Base-by-base conservation (phyloP, 1,140 invertebrate genomes). In the Octopus bimaculoides region DNA sequence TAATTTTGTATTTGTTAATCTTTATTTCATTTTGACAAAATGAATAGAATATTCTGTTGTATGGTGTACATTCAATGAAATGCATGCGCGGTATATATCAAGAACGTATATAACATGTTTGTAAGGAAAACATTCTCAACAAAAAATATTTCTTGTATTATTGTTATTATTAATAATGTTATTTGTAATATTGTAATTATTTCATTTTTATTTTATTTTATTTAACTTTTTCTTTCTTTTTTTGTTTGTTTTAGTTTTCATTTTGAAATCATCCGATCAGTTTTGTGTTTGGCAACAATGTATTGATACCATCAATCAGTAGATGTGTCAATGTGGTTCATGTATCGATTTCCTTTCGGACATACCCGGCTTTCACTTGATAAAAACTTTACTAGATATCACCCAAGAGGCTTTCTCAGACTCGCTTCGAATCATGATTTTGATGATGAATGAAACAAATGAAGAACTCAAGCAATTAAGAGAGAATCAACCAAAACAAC, bases 131-230 rank as follows among this genome's bases (percentile, higher is more conserved):
- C 17, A 71, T n/a, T n/a, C 66, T 71, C 66, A 71, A 71, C 66
- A 71, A 71, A 71, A 71, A 71, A 71, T 71, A 71, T 71, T 71
- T 71, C 66, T 71, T 71, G 66, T n/a, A 71, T 71, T 71, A n/a
- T 71, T 14, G 17, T 20, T n/a, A 17, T 71, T 71, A 41, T 41
- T 41, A 41, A 41, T 71, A 20, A n/a, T 71, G 8, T 71, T 17
- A 6, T 61, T 61, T 61, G 17, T 12, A 12, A 61, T 20, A n/a
- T 71, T 8, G 5, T 20, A 10, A n/a, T 71, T 71, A 9, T n/a
- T 71, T 71, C 66, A 71, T n/a, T 12, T 71, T 17, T 12, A 5
- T 71, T 61, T 61, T 2, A n/a, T 71, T 71, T 71, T n/a, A 14
- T n/a, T 12, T 12, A 71, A 71, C 66, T n/a, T 12, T 14, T 71